phyloP scores from a whole-genome alignment of 2,113 vertebrate genomes.

The Telmatochromis sp. region DNA sequence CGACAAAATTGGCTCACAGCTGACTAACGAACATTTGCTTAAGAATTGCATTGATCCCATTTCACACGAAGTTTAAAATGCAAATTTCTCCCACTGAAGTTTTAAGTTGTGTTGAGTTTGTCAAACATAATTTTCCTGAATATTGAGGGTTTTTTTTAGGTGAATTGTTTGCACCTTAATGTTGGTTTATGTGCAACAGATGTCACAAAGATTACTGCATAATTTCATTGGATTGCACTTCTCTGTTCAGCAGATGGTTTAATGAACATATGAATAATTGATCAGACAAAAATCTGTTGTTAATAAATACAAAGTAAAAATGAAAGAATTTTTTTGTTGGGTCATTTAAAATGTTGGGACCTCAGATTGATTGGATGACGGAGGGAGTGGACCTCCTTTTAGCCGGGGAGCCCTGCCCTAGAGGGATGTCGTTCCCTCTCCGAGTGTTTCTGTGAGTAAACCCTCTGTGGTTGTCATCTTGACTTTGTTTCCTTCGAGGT shows the following conservation, averaged over 20 bases:
- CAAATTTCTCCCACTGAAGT: background rate
- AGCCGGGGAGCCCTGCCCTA: background rate
- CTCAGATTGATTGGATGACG: accelerated
- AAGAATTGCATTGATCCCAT: accelerated
- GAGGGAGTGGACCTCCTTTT: background rate
- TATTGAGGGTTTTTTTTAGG: background rate
- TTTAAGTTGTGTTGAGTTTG: background rate
- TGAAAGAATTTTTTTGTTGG: background rate
- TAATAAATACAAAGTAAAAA: background rate
- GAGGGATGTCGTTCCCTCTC: background rate
- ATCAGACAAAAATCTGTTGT: background rate
- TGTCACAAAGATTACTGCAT: accelerated
- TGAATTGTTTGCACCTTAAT: background rate
- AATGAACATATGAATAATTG: background rate
- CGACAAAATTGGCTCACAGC: accelerated
- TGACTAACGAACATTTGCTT: background rate
- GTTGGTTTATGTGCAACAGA: background rate
- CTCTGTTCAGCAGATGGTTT: accelerated
- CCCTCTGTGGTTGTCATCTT: background rate
- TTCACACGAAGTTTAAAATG: accelerated
- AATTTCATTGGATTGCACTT: background rate
- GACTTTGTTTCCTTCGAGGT: background rate
- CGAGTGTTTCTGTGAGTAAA: background rate
- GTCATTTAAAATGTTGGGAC: accelerated
- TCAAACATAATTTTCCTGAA: background rate